These are phyloP conservation scores for Spermophilus dauricus DNA, from an alignment of 2,113 vertebrate species.

Conservation along the genomic window DNA sequence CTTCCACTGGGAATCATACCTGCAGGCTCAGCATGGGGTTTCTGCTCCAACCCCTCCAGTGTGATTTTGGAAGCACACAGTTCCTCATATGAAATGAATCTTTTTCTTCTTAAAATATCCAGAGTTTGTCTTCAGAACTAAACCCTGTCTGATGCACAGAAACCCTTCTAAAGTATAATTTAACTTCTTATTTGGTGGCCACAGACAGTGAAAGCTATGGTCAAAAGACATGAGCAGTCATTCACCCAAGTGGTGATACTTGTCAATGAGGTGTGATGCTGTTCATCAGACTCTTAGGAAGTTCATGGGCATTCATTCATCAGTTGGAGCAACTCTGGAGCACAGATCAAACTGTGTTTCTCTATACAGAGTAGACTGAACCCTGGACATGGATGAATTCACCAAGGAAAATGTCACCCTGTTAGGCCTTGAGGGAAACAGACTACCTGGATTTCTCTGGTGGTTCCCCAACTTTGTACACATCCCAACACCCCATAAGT, in stretches of 20 bases:
- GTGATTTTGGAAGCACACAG: not conserved
- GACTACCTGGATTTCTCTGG: not conserved
- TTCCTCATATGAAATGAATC: slow-evolving; percentile 59
- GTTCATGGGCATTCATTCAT: not conserved
- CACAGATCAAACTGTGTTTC: not conserved
- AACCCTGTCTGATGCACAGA: not conserved
- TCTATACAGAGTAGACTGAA: not conserved
- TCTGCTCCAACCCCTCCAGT: not conserved
- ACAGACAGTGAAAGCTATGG: not conserved
- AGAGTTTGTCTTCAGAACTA: not conserved
- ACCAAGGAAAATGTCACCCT: not conserved
- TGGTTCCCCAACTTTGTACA: not conserved
- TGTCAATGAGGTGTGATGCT: not conserved
- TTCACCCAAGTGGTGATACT: not conserved
- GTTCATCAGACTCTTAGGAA: not conserved
- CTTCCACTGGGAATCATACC: not conserved
- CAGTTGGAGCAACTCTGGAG: not conserved
- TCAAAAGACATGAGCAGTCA: not conserved
- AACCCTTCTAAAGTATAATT: slow-evolving; percentile 10
- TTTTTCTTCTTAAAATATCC: slow-evolving; percentile 62
- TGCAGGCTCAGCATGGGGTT: not conserved
- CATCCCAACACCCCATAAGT: not conserved
- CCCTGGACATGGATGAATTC: not conserved
- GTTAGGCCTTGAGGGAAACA: not conserved
- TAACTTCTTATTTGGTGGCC: slow-evolving; percentile 8